Base-by-base conservation (phyloP, 2,113 vertebrate genomes). In the Pseudorhombus dupliciocellatus region DNA sequence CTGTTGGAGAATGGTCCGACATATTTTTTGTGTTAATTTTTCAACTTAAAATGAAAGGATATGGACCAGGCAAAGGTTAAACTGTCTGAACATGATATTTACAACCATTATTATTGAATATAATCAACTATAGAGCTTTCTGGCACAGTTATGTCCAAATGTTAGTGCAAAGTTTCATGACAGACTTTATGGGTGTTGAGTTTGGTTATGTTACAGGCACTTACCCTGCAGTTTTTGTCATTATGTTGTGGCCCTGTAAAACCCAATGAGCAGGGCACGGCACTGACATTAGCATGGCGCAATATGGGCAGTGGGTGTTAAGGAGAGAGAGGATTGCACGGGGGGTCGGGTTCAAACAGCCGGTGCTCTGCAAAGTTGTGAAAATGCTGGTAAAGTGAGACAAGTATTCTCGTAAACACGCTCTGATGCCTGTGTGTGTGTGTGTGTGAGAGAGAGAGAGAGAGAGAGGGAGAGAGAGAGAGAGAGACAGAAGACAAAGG, bases 401-500 rank as follows among this genome's bases (percentile, higher is more conserved):
- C 10, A 2, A 50, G 65, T 18, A 65, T 79, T 74, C 62, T 80
- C 62, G 54, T 73, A 70, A 84, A 69, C 2, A 73, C 61, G 34
- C 70, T 42, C 46, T 31, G 67, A 63, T 10, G 2, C 54, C 30
- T 60, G 40, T 42, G 40, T 14, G 14, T 42, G 40, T 42, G 40
- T 42, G 40, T 42, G 40, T 42, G 40, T 14, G n/a, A 30, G 37
- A 64, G 46, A 54, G 48, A 79, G 82, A 83, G 52, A 80, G 79
- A 80, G 66, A 80, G 40, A 30, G 37, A 64, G 46, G 54, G 48
- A 79, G 82, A 83, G 52, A 80, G 28, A 30, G 37, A 64, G 46
- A 54, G 48, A 79, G 82, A 83, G 52, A 80, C 82, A 80, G 66
- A 80, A 52, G 58, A 66, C 60, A 73, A 78, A 66, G 79, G 73